These are phyloP conservation scores for Bombus vancouverensis DNA, from an alignment of 1,140 invertebrate genomes.

Conservation along the genomic window DNA sequence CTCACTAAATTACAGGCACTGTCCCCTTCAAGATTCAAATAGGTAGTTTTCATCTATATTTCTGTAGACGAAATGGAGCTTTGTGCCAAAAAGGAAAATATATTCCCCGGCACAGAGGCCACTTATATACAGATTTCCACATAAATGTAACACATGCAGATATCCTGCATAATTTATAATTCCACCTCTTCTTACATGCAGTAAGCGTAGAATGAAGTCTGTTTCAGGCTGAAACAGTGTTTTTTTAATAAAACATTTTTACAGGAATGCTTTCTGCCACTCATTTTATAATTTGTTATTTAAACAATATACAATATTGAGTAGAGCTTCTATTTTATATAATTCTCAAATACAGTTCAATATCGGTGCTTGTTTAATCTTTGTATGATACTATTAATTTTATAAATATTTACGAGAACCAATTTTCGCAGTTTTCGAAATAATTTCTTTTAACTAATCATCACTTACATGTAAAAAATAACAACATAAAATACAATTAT, in stretches of 20 bases:
- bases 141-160: conserved; percentile 39
- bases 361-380: conserved; percentile 4
- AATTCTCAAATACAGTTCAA: conserved; percentile 7
- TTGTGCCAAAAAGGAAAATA: conserved; percentile 30
- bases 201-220: conserved; percentile 33
- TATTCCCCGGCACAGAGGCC: conserved; percentile 31
- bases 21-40: conserved; percentile 58
- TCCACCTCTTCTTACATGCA: conserved; percentile 15
- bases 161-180: conserved; percentile 36
- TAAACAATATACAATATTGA: conserved; percentile 4
- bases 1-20: conserved; percentile 70
- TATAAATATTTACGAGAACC: conserved; percentile 1
- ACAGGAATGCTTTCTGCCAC: conserved; percentile 31
- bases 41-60: conserved; percentile 45
- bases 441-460: background rate
- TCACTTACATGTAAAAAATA: conserved; percentile 12
- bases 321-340: background rate
- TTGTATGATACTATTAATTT: background rate
- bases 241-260: conserved; percentile 23
- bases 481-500: conserved; percentile 34
- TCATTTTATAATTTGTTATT: conserved; percentile 19
- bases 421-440: conserved; percentile 1
- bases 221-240: conserved; percentile 34
- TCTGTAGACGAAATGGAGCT: conserved; percentile 46
- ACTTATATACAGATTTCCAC: conserved; percentile 40